Evolutionary conservation across 92 coral and sea anemone genomes (phyloP).

Genomic region (Muricea muricata): DNA sequence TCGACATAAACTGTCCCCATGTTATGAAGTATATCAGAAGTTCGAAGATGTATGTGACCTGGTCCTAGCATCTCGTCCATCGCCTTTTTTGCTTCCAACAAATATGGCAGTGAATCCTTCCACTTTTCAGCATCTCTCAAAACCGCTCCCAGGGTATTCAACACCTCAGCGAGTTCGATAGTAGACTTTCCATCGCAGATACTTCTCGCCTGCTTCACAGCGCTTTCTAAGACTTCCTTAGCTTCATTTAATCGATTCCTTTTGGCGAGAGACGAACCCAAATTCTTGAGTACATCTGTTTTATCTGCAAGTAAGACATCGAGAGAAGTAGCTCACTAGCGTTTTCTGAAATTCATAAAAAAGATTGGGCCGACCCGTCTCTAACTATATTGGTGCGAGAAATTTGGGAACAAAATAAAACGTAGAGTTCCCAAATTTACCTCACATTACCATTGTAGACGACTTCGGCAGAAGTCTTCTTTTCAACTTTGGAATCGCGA

Average conservation of each 20-base stretch:
- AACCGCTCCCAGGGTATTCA: neutral
- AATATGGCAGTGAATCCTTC: neutral
- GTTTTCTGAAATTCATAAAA: too few relatives aligned
- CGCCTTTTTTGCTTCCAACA: neutral
- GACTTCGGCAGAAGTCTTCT: too few relatives aligned
- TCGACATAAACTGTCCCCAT: slow-evolving; percentile 13
- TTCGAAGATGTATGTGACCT: neutral
- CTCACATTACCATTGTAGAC: too few relatives aligned
- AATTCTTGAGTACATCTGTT: neutral
- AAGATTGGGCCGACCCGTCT: too few relatives aligned
- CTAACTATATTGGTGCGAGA: too few relatives aligned
- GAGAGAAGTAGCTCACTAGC: neutral
- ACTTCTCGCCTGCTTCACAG: slow-evolving; percentile 9
- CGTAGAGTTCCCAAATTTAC: too few relatives aligned
- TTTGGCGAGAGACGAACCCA: neutral
- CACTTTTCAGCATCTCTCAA: neutral
- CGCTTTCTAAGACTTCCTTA: neutral
- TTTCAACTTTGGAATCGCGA: too few relatives aligned
- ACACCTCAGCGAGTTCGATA: neutral
- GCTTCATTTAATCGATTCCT: neutral
- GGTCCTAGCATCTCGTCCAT: neutral
- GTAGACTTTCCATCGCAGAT: neutral
- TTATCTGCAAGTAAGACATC: neutral
- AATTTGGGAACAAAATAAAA: too few relatives aligned
- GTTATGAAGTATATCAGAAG: neutral